These are phyloP conservation scores for Sarcophaga subvicina DNA, from an alignment of 2,888 invertebrate genomes.

Conservation along the genomic window DNA sequence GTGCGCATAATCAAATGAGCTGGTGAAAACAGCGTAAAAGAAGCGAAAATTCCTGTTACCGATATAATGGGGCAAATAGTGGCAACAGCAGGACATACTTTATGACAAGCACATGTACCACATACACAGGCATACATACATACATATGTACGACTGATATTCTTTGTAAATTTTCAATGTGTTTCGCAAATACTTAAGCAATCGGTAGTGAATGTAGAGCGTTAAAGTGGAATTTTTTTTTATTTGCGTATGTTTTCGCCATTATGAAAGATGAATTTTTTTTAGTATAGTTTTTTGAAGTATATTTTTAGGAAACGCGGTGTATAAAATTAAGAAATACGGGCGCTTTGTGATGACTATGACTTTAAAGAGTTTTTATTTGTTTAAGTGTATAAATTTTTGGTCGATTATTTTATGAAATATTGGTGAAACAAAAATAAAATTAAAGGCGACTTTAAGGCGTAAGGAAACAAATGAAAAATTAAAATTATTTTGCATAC, in stretches of 20 bases:
- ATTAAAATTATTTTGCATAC: not conserved
- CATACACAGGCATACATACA: not conserved
- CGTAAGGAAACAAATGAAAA: no score
- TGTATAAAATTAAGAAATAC: no score
- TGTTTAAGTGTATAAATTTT: no score
- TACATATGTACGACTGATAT: no score
- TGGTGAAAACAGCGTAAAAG: constrained; percentile 25
- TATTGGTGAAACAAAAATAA: not conserved
- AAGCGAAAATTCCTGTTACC: constrained; percentile 1
- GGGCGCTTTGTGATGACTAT: no score
- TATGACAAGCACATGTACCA: not conserved
- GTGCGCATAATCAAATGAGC: constrained; percentile 78
- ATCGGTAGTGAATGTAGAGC: not conserved
- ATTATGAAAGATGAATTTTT: no score
- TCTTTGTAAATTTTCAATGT: not conserved
- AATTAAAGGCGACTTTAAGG: not conserved
- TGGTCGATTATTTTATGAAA: no score
- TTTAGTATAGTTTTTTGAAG: no score
- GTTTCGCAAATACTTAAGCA: not conserved
- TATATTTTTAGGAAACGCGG: no score
- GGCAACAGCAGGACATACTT: constrained; percentile 18
- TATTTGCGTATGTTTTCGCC: no score
- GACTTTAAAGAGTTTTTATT: no score
- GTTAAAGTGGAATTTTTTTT: not conserved
- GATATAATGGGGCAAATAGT: not conserved